phyloP scores from a whole-genome alignment of 2,888 invertebrate species.

The Philereme vetulata region DNA sequence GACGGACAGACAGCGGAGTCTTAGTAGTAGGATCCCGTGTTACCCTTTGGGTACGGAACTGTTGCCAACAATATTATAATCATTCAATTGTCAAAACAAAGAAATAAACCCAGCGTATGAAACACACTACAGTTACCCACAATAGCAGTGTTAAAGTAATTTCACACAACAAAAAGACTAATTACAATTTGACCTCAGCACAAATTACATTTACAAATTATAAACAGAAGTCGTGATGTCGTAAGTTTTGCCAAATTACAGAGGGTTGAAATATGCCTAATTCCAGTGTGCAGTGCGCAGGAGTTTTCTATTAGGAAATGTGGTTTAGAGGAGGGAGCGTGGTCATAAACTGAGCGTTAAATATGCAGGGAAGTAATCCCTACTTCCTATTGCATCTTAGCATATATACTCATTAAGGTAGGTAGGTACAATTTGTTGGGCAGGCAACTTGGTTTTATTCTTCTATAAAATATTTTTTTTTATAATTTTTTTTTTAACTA shows the following conservation, averaged over 20 bases:
- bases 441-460: too few relatives aligned
- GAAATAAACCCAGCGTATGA: neutral
- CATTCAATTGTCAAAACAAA: too few relatives aligned
- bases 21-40: too few relatives aligned
- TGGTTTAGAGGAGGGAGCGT: slow-evolving; percentile 59
- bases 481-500: too few relatives aligned
- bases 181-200: slow-evolving; percentile 51
- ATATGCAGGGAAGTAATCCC: neutral
- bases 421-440: too few relatives aligned
- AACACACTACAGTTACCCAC: slow-evolving; percentile 8
- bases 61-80: too few relatives aligned
- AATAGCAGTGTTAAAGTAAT: slow-evolving; percentile 18
- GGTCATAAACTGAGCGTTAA: slow-evolving; percentile 38
- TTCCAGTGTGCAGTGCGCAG: slow-evolving; percentile 74
- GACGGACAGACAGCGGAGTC: too few relatives aligned
- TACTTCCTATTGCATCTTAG: too few relatives aligned
- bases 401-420: too few relatives aligned
- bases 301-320: slow-evolving; percentile 81
- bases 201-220: slow-evolving; percentile 61
- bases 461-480: too few relatives aligned
- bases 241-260: slow-evolving; percentile 75
- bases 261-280: slow-evolving; percentile 74
- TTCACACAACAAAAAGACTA: slow-evolving; percentile 34
- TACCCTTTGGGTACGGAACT: too few relatives aligned
- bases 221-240: slow-evolving; percentile 65